A percentile compares a stretch with the other conserved stretches of the same genome.
phyloP scores from a whole-genome alignment of 2,888 invertebrate genomes.

The Salticus scenicus region DNA sequence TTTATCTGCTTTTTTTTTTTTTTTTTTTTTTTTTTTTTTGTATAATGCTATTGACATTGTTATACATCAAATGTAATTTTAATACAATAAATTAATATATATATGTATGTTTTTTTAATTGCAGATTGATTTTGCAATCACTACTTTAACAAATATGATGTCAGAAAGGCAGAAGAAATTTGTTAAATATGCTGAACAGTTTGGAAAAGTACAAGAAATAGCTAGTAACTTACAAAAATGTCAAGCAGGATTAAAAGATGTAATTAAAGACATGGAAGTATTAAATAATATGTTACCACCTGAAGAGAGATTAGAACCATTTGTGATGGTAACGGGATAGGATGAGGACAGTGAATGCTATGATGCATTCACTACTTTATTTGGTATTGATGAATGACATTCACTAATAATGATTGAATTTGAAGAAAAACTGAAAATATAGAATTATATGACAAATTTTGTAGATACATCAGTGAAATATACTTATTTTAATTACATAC shows the following conservation, averaged over 20 bases:
- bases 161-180: constrained; percentile 89
- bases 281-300: constrained; percentile 88
- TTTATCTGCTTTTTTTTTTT: neutral
- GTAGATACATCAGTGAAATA: no score
- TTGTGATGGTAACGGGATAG: constrained; percentile 88
- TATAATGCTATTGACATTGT: no score
- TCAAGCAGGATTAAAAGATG: constrained; percentile 87
- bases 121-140: constrained; percentile 84
- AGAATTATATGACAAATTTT: no score
- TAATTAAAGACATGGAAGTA: constrained; percentile 88
- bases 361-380: constrained; percentile 52
- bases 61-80: no score
- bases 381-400: constrained; percentile 31
- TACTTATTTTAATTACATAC: no score
- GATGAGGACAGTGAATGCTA: constrained; percentile 62
- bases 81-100: neutral
- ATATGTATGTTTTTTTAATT: neutral
- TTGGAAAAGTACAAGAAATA: constrained; percentile 88
- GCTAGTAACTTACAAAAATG: constrained; percentile 88
- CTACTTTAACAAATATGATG: constrained; percentile 82
- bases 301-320: constrained; percentile 89
- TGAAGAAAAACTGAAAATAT: no score
- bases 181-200: constrained; percentile 88
- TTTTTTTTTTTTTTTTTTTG: no score
- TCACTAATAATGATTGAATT: no score